Conservation (phyloP, 2,797 vertebrate genomes). For the Chaunax sp. region DNA sequence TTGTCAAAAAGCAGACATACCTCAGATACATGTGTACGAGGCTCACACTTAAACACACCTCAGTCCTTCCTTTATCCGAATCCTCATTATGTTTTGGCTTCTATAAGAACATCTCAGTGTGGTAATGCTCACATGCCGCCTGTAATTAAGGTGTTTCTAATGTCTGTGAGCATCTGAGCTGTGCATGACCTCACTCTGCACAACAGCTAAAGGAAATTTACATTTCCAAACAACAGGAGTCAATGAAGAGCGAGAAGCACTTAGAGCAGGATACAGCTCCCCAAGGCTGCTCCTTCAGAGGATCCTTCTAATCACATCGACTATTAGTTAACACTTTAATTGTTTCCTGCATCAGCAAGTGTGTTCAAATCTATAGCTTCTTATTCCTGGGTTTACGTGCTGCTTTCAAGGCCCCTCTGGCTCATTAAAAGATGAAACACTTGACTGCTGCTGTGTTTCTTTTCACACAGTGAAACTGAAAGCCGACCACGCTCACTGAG, state of each 20-base stretch:
- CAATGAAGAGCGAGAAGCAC: neutral
- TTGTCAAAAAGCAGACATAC: slow-evolving; percentile 16
- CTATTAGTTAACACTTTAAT: slow-evolving; percentile 32
- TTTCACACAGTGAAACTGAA: slow-evolving; percentile 12
- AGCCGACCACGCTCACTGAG: slow-evolving; percentile 26
- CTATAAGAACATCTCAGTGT: neutral
- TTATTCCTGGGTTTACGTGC: slow-evolving; percentile 9
- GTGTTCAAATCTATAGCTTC: slow-evolving; percentile 25
- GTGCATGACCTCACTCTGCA: neutral
- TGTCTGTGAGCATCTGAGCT: neutral
- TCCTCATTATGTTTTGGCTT: slow-evolving; percentile 39
- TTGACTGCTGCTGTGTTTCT: slow-evolving; percentile 2
- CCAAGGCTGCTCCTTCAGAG: neutral
- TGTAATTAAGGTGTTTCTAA: slow-evolving; percentile 9
- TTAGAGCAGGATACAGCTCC: neutral
- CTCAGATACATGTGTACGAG: no score
- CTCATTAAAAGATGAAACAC: slow-evolving; percentile 48
- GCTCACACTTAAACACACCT: neutral
- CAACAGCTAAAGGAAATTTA: neutral
- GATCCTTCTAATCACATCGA: slow-evolving; percentile 4
- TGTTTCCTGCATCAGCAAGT: slow-evolving; percentile 19
- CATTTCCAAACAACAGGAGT: neutral
- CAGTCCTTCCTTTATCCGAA: slow-evolving; percentile 10
- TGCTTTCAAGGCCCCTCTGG: slow-evolving; percentile 18
- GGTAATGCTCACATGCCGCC: neutral